Evolutionary conservation across 2,797 vertebrate genomes (phyloP).

Genomic region (Onychomys arenicola): DNA sequence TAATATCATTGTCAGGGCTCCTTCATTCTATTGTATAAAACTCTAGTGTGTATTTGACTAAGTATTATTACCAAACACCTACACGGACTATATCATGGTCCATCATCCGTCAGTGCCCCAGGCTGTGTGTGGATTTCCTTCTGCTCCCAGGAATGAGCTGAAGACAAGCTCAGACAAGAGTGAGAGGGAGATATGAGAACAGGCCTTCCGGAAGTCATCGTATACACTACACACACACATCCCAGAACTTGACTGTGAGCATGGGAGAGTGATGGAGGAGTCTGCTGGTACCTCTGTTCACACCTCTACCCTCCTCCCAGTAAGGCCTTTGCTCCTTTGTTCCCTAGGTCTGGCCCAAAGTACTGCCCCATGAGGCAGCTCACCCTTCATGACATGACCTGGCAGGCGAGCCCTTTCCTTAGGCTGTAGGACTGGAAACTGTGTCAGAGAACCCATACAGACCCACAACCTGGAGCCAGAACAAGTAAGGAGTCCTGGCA

Average conservation of each 20-base stretch:
- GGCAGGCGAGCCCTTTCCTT: not conserved
- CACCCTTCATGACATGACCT: not conserved
- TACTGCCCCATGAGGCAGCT: not conserved
- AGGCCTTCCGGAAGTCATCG: not conserved
- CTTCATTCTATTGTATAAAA: not conserved
- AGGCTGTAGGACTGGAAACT: not conserved
- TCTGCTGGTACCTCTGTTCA: not conserved
- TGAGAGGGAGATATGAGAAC: not conserved
- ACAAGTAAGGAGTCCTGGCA: not conserved
- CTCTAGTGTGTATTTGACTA: not conserved
- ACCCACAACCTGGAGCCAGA: not conserved
- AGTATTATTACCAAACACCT: not conserved
- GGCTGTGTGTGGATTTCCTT: not conserved
- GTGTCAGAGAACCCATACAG: not conserved
- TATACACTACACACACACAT: not conserved
- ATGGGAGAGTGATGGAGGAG: not conserved
- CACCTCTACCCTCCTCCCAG: not conserved
- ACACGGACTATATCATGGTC: accelerated
- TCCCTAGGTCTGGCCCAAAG: not conserved
- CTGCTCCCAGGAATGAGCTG: not conserved
- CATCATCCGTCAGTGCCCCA: not conserved
- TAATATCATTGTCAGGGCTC: accelerated
- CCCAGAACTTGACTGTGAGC: not conserved
- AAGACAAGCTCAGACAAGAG: not conserved
- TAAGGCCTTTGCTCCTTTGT: not conserved